Evolutionary conservation across 2,888 invertebrate species (phyloP), one percentile per base, ranked within the genome.

Genomic region (Drosophila meridionalis): DNA sequence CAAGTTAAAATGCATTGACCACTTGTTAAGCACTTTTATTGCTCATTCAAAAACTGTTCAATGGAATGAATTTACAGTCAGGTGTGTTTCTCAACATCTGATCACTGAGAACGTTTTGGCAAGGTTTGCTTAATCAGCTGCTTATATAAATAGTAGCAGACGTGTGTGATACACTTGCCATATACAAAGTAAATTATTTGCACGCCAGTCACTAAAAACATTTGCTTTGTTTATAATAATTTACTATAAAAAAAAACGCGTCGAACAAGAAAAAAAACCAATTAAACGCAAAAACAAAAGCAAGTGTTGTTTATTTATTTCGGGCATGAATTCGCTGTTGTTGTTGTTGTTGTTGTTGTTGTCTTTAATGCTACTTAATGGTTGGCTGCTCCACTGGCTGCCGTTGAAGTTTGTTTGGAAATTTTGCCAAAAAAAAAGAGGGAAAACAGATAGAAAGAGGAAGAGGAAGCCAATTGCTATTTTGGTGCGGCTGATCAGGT

Each of bases 201-300:
- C 88, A 83, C 57, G 61, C 75, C 56, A 87, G 83, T 88, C 81
- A 75, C 79, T 85, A 84, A 87, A 87, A 87, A 64, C 70, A 83
- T 62, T 74, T 78, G 64, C 71, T 88, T 69, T 85, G 88, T 88
- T 85, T 85, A 88, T 78, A 88, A 85, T 86, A 81, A 78, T 83
- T 85, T 87, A 56, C 38, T 36, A 28, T 47, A 47, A 12, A 55
- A 55, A 87, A 85, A 75, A 82, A 74, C 20, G 65, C 81, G 67
- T 78, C 78, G 78, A 83, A 72, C 61, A 75, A 42, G 55, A 58
- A 43, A 55, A 65, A 20, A 70, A 50, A 47, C 0, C 61, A 74
- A 74, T 63, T 53, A 58, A 70, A 59, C 32, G 60, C 62, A 68
- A 71, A 78, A 78, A 65, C 67, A 63, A 78, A 55, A 56, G 55